phyloP scores from a whole-genome alignment of 2,888 invertebrate species.

The Azorinus chamasolen region DNA sequence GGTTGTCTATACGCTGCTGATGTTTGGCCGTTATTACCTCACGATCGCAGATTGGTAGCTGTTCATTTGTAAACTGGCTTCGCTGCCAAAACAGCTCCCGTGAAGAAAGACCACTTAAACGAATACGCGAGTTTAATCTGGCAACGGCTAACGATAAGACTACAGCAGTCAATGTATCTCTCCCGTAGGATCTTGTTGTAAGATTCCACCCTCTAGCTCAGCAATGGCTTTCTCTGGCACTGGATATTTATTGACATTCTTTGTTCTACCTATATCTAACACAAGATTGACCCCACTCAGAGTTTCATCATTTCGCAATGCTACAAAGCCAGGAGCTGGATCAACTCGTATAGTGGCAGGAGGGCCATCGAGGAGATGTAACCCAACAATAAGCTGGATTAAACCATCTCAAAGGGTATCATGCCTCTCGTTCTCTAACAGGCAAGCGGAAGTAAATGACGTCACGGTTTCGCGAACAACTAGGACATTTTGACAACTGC shows the following conservation, averaged over 20 bases:
- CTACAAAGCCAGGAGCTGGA: no score
- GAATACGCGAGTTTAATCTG: slow-evolving; percentile 57
- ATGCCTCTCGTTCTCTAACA: slow-evolving; percentile 43
- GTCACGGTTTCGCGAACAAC: slow-evolving; percentile 61
- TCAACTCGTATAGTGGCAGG: slow-evolving; percentile 49
- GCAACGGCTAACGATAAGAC: slow-evolving; percentile 45
- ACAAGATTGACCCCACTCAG: slow-evolving; percentile 33
- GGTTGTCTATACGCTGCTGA: slow-evolving; percentile 47
- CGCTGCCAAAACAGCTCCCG: slow-evolving; percentile 61
- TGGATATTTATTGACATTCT: no score
- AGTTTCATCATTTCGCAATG: slow-evolving; percentile 42
- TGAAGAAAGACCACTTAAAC: slow-evolving; percentile 52
- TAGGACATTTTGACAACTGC: slow-evolving; percentile 51
- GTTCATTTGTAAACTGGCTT: slow-evolving; percentile 58
- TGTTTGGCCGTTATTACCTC: slow-evolving; percentile 48
- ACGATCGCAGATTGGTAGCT: slow-evolving; percentile 55
- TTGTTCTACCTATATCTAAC: slow-evolving; percentile 54
- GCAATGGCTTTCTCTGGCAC: slow-evolving; percentile 69
- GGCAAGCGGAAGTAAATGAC: slow-evolving; percentile 42
- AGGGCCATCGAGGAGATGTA: slow-evolving; percentile 58
- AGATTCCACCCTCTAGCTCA: slow-evolving; percentile 64
- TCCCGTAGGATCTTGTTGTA: slow-evolving; percentile 52
- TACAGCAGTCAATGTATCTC: slow-evolving; percentile 21
- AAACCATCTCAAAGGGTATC: slow-evolving; percentile 45
- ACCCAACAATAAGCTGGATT: slow-evolving; percentile 29